phyloP scores from a whole-genome alignment of 2,797 vertebrate species.

The Acipenser oxyrinchus region DNA sequence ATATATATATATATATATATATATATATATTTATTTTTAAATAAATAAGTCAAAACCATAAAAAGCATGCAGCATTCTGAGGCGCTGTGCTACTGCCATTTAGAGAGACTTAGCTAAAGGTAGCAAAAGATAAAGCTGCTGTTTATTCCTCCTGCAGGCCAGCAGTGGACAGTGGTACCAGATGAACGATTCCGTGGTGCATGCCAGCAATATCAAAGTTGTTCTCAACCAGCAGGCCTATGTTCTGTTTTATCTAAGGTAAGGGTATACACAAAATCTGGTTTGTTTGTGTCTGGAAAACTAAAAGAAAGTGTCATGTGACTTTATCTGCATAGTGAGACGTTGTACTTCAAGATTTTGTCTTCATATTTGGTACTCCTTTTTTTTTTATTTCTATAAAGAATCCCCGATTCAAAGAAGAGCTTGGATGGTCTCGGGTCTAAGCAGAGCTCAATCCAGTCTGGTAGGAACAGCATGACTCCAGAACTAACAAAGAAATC shows the following conservation, averaged over 20 bases:
- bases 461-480: constrained; percentile 43
- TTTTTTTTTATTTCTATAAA: constrained; percentile 29
- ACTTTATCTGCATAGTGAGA: background rate
- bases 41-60: background rate
- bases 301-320: too few species aligned
- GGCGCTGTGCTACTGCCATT: too few species aligned
- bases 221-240: constrained; percentile 97
- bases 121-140: background rate
- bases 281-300: too few species aligned
- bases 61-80: too few species aligned
- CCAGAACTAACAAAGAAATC: constrained; percentile 61
- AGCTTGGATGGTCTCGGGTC: constrained; percentile 53
- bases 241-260: constrained; percentile 91
- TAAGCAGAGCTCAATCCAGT: constrained; percentile 51
- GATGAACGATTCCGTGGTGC: constrained; percentile 90
- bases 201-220: constrained; percentile 88
- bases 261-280: constrained; percentile 15
- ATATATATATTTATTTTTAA: background rate
- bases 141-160: constrained; percentile 51
- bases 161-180: constrained; percentile 96
- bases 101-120: too few species aligned
- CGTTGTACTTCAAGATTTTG: background rate
- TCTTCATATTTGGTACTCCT: background rate
- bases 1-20: too few species aligned
- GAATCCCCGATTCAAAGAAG: constrained; percentile 74